Conservation (phyloP, 2,888 invertebrate genomes). For the Dasysyrphus albostriatus region DNA sequence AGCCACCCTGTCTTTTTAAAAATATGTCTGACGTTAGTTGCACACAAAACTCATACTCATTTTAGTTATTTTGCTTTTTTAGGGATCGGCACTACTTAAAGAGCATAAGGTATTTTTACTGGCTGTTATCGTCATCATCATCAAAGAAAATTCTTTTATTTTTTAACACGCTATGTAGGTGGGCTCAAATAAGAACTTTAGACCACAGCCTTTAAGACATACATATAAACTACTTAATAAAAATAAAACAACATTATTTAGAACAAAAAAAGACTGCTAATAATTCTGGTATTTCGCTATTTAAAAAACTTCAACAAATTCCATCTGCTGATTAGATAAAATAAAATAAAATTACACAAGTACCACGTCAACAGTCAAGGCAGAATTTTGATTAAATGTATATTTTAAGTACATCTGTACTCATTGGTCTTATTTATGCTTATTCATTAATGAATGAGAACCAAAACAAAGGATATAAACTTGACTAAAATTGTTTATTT, state of each 20-base stretch:
- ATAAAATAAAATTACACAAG: background rate
- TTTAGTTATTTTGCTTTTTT: no score
- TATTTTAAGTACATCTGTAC: background rate
- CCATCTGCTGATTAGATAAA: conserved; percentile 3
- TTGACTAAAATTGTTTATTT: no score
- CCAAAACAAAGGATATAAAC: background rate
- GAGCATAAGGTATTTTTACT: background rate
- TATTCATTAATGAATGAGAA: background rate
- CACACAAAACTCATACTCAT: no score
- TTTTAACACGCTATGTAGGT: background rate
- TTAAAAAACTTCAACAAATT: background rate
- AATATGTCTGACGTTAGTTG: no score
- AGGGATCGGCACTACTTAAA: no score
- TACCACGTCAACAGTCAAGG: background rate
- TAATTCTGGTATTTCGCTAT: background rate
- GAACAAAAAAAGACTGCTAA: background rate
- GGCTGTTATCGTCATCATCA: background rate
- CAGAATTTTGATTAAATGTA: background rate
- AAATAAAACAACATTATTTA: background rate
- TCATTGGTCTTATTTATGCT: background rate
- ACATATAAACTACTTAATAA: background rate
- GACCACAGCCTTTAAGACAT: background rate
- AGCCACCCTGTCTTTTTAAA: no score
- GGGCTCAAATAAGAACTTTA: background rate
- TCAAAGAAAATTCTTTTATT: background rate